Evolutionary conservation across 2,797 vertebrate genomes (phyloP).

Genomic region (Premnoplex brunnescens): DNA sequence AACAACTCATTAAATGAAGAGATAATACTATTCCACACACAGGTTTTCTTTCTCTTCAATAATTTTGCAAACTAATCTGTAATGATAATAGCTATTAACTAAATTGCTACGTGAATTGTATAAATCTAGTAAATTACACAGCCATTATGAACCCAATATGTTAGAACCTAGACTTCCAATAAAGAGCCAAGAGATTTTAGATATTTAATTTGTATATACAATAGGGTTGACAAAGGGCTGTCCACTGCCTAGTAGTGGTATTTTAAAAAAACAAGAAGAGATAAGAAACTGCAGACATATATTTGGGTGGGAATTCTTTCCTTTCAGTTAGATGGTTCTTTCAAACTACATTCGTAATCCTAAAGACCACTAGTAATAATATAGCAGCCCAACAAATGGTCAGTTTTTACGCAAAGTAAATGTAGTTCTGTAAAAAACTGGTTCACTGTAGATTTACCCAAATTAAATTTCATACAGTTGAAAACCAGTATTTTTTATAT

Average conservation of each 20-base stretch:
- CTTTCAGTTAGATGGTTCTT: slow-evolving; percentile 52
- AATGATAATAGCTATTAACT: slow-evolving; percentile 13
- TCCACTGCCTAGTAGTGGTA: neutral
- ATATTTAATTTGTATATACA: slow-evolving; percentile 52
- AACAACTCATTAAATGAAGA: slow-evolving; percentile 1
- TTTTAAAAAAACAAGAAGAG: slow-evolving; percentile 14
- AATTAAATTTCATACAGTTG: neutral
- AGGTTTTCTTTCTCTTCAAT: slow-evolving; percentile 5
- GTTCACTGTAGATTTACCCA: neutral
- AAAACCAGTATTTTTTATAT: neutral
- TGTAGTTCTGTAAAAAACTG: neutral
- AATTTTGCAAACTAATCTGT: neutral
- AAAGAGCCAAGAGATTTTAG: slow-evolving; percentile 55
- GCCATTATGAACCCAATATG: slow-evolving; percentile 44
- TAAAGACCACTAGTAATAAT: slow-evolving; percentile 1
- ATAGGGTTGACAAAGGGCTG: slow-evolving; percentile 1
- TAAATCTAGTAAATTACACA: slow-evolving; percentile 56
- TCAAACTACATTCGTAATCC: slow-evolving; percentile 33
- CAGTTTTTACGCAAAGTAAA: neutral
- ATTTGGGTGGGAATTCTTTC: slow-evolving; percentile 47
- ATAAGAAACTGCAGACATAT: slow-evolving; percentile 23
- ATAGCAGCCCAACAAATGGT: neutral
- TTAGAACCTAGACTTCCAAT: slow-evolving; percentile 33
- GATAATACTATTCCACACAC: neutral
- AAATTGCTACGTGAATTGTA: slow-evolving; percentile 29